Base-by-base conservation (phyloP, 2,113 vertebrate species). In the Mobula hypostoma region DNA sequence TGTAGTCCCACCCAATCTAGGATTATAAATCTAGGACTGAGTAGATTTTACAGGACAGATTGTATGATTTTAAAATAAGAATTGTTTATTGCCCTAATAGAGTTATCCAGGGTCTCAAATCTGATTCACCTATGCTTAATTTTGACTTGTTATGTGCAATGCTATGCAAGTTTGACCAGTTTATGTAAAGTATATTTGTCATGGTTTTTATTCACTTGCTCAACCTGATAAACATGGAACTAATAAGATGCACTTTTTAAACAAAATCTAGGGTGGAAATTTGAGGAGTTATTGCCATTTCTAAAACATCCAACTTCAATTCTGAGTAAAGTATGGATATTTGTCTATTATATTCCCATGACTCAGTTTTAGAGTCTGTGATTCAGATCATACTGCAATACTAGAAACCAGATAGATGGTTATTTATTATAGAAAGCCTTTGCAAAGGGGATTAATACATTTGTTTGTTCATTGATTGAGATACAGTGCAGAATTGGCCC, bases 131-230 rank as follows among this genome's bases (percentile, higher is more conserved):
- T n/a, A 12, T 29, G 27, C 48, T 61, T 87, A 3, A 24, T 87
- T 87, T 87, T 87, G 83, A 87, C 83, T 63, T 48, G 48, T 48
- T 87, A 0, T 58, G 56, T 87, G 83, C 83, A 87, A 87, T 82
- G 27, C 56, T 27, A 61, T 63, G 83, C 48, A 5, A 87, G 56
- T 29, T 87, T 61, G 11, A 11, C 56, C 24, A 61, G 56, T 87
- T 11, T 58, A 14, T 85, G 56, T 61, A 87, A 87, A 87, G 61
- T 63, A n/a, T 2, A 56, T 85, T 14, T 61, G 56, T 87, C 24
- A 82, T 3, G 29, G 24, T 87, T 19, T 87, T 56, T 87, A 87
- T 87, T 56, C 11, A 87, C 56, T 29, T 56, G 61, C 12, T 63
- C 9, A 87, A 24, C 27, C 58, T 87, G 83, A 63, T 24, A 63